A percentile compares a stretch with the other conserved stretches of the same genome.
Evolutionary conservation across 2,888 invertebrate genomes (phyloP).

Genomic region (Dasysyrphus albostriatus): DNA sequence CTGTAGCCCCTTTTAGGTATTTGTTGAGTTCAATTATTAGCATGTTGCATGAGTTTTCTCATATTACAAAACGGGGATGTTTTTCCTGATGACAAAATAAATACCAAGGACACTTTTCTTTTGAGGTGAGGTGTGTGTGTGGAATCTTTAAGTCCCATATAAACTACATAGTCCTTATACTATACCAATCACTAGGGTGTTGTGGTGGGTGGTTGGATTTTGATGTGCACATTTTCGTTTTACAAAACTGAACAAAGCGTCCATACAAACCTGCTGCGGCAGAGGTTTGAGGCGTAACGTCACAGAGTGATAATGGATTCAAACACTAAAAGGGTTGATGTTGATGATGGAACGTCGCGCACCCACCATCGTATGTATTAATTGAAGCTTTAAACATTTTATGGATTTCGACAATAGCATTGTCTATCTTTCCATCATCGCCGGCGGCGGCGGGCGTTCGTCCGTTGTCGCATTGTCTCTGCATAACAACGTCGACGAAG

Average conservation of each 20-base stretch:
- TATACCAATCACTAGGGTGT: constrained; percentile 6
- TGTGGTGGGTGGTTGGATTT: constrained; percentile 37
- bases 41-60: constrained; percentile 75
- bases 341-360: constrained; percentile 46
- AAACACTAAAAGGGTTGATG: constrained; percentile 75
- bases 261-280: constrained; percentile 27
- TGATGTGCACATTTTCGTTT: constrained; percentile 51
- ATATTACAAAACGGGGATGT: constrained; percentile 64
- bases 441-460: constrained; percentile 36
- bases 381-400: constrained; percentile 71
- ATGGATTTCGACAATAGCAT: constrained; percentile 69
- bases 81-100: constrained; percentile 73
- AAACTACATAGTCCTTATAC: background rate
- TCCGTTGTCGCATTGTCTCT: constrained; percentile 28
- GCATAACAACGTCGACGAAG: background rate
- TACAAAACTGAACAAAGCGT: constrained; percentile 70
- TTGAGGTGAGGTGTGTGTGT: constrained; percentile 35
- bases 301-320: constrained; percentile 75
- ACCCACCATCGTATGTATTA: constrained; percentile 67
- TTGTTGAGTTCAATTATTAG: constrained; percentile 75
- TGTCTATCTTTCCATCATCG: constrained; percentile 61
- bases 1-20: constrained; percentile 49
- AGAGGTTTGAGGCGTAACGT: constrained; percentile 74
- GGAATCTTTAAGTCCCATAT: constrained; percentile 15
- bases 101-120: constrained; percentile 65